Evolutionary conservation across 1,140 invertebrate genomes (phyloP), one percentile per base, ranked within the genome.

Genomic region (Drosophila pseudoobscura): DNA sequence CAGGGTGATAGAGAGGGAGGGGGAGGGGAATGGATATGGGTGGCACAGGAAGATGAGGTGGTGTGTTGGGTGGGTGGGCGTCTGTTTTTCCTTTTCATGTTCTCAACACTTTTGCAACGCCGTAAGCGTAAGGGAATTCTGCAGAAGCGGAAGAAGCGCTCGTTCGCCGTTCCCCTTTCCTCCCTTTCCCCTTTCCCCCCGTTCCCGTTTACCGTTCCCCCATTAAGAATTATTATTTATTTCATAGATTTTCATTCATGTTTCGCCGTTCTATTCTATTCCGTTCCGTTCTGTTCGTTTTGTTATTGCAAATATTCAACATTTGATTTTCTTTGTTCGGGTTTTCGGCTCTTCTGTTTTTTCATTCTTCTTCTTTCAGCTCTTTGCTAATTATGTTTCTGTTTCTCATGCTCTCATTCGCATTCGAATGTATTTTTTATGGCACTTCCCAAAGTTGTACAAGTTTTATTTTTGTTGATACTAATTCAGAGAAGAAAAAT

Each of bases 231-330:
- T 76, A 78, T 88, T 83, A 88, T 87, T 87, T 87, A 87, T 87
- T 60, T 75, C 68, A 53, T 66, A 78, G 85, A 75, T 78, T 73
- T 87, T 79, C 84, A 88, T 87, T 87, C 83, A 87, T 87, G 65
- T 84, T 84, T 84, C 44, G 45, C 7, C 29, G 29, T 24, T 20
- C 20, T 20, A 2, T 20, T 20, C 20, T 20, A 2, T 20, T 20
- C 20, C 7, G 29, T 26, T 26, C 29, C 29, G 29, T 3, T 39
- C 4, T 11, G 55, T 64, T 75, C 46, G 56, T 78, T 78, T 61
- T 80, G 43, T 80, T 64, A 50, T 71, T 54, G 46, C 53, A 62
- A 57, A 39, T 39, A 39, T 39, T 39, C 35, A 53, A 9, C 51
- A 47, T 54, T 35, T 51, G 45, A 43, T 76, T 59, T 62, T 62